Percentiles rank a stretch among this genome's conserved stretches.
Conservation (phyloP, 2,797 vertebrate genomes). For the Oreochromis mossambicus region DNA sequence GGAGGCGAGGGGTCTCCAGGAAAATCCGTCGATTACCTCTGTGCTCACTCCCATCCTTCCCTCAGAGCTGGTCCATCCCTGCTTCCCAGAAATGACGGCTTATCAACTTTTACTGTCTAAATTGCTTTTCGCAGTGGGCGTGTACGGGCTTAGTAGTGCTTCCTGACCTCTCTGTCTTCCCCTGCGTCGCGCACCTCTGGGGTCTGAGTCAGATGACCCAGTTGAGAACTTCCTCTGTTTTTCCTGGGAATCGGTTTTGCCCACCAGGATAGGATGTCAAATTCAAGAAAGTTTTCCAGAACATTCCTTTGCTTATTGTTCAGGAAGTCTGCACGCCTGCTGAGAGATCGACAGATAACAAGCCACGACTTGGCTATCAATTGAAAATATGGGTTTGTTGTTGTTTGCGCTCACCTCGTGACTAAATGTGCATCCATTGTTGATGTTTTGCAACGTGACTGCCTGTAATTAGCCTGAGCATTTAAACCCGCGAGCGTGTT, state of each 20-base stretch:
- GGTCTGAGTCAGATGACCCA: constrained; percentile 51
- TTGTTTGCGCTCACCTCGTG: not conserved
- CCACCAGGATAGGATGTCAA: constrained; percentile 18
- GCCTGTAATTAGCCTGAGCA: constrained; percentile 45
- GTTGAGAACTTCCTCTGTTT: constrained; percentile 52
- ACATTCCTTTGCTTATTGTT: constrained; percentile 24
- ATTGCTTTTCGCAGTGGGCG: constrained; percentile 15
- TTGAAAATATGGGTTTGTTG: constrained; percentile 26
- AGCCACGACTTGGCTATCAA: not conserved
- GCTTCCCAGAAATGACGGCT: constrained; percentile 58
- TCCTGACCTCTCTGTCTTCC: constrained; percentile 6
- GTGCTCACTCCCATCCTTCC: constrained; percentile 61
- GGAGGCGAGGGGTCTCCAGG: constrained; percentile 46
- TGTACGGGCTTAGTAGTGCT: constrained; percentile 7
- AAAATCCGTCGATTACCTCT: constrained; percentile 32
- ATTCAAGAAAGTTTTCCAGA: constrained; percentile 43
- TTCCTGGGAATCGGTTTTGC: constrained; percentile 39
- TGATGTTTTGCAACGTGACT: constrained; percentile 2
- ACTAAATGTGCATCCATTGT: constrained; percentile 30
- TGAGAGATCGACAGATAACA: constrained; percentile 26
- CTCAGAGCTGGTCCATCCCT: not conserved
- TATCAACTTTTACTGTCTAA: constrained; percentile 17
- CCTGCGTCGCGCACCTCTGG: not conserved
- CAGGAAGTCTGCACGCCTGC: constrained; percentile 20
- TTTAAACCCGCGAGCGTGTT: constrained; percentile 21